Percentiles rank a stretch among this genome's conserved stretches.
phyloP scores from a whole-genome alignment of 1,140 invertebrate species.

The Cryptotermes secundus region DNA sequence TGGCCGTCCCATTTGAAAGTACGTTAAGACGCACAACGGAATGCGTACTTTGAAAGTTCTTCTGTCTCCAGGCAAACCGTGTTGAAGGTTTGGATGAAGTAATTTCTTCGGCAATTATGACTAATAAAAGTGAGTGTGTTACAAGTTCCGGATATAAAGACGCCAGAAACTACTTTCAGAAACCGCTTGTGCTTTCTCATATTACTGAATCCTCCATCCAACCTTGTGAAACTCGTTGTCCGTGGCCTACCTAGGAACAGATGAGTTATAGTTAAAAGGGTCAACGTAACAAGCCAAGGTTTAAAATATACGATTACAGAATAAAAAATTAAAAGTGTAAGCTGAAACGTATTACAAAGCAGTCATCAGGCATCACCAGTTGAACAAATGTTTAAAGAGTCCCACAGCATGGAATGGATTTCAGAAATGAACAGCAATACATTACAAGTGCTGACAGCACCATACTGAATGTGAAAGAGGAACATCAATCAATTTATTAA shows the following conservation, averaged over 20 bases:
- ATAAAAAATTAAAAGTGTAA: not conserved
- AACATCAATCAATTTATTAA: slow-evolving; percentile 20
- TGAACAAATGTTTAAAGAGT: not conserved
- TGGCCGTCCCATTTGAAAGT: too few species aligned
- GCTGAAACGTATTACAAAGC: slow-evolving; percentile 5
- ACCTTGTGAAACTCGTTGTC: not conserved
- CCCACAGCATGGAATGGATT: not conserved
- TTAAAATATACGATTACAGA: not conserved
- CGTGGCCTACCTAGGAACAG: not conserved
- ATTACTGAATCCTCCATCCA: too few species aligned
- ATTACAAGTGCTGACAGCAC: not conserved
- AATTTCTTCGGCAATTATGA: too few species aligned
- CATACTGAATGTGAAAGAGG: not conserved
- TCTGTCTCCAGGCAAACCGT: too few species aligned
- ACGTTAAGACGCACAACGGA: too few species aligned
- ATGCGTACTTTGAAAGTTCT: too few species aligned
- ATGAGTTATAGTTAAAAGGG: slow-evolving; percentile 7
- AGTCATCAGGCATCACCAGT: not conserved
- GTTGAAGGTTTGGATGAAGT: too few species aligned
- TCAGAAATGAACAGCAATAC: not conserved
- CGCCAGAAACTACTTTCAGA: not conserved
- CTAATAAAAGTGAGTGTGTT: too few species aligned
- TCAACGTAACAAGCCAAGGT: not conserved
- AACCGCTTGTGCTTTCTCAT: too few species aligned
- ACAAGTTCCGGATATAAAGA: not conserved